Percentiles rank a stretch among this genome's conserved stretches.
Conservation (phyloP, 2,888 invertebrate genomes). For the Campopleginae sp. region DNA sequence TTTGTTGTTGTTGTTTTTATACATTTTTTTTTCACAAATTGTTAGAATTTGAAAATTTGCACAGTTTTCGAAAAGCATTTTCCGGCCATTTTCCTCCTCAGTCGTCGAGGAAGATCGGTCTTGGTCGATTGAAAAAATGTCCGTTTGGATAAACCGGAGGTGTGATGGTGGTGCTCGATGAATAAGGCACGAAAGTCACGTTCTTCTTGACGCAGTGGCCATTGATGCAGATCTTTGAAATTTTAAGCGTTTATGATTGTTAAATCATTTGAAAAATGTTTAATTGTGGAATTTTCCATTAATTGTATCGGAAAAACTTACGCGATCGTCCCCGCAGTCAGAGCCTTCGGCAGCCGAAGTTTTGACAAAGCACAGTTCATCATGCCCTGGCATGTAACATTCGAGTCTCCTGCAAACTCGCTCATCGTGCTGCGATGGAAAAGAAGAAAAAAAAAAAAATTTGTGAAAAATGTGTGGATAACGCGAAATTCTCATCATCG, state of each 20-base stretch:
- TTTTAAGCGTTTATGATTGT: neutral
- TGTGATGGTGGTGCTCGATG: constrained; percentile 23
- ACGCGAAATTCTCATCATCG: no score
- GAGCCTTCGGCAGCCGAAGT: constrained; percentile 97
- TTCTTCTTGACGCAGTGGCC: constrained; percentile 93
- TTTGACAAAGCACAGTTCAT: constrained; percentile 94
- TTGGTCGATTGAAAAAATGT: neutral
- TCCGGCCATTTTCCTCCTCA: neutral
- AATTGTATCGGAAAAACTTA: constrained; percentile 81
- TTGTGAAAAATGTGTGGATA: no score
- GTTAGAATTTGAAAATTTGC: neutral
- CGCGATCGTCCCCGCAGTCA: constrained; percentile 94
- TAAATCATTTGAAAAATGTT: neutral
- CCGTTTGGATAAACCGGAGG: neutral
- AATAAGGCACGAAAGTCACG: constrained; percentile 54
- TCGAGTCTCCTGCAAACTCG: constrained; percentile 95
- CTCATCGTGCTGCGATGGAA: constrained; percentile 96
- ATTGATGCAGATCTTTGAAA: constrained; percentile 89
- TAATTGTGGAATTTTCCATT: neutral
- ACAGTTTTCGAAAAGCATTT: neutral
- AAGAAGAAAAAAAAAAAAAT: constrained; percentile 76
- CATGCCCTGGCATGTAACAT: constrained; percentile 93
- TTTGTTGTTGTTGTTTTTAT: neutral
- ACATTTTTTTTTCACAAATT: neutral
- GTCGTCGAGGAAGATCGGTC: neutral